Base-by-base conservation (phyloP, 2,113 vertebrate genomes). In the Neotragus pygmaeus region DNA sequence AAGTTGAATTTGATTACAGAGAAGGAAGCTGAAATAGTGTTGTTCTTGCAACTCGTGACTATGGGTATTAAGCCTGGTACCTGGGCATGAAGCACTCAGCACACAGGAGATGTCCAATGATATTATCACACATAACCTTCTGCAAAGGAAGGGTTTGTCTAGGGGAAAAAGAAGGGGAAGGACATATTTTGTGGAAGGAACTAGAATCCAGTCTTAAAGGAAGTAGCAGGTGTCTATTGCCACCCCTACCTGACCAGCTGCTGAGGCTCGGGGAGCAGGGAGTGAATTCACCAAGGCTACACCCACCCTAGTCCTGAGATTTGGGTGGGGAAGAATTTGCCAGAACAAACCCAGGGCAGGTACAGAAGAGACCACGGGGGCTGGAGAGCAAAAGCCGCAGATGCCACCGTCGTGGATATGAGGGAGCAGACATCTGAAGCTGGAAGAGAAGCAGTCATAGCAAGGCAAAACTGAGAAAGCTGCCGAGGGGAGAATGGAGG, bases 1-100 rank as follows among this genome's bases (percentile, higher is more conserved):
- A 90, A 94, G 60, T n/a, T 85, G 51, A 94, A 93, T 86, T 91
- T 94, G 86, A 82, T 86, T 45, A 58, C 2, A 62, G 55, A 94
- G 85, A 88, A 95, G 55, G 62, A 80, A 92, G 92, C 39, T 60
- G 81, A 92, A 88, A 82, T 30, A 55, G 25, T n/a, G 14, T 23
- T 64, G 23, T n/a, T 66, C 49, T 88, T 91, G 16, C 7, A 58
- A 81, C 28, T 14, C 49, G 66, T 82, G 55, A 57, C 36, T 45
- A 43, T 55, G 60, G 84, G 70, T 78, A 43, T 90, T 85, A 96
- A 97, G 25, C 33, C 62, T 55, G 14, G 27, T 19, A 19, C 19
- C 15, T 75, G 28, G 19, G 27, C 6, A 0, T 39, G 77, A 95
- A 92, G 66, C 36, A 30, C 2, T n/a, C 49, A 47, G 43, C 87